phyloP scores from a whole-genome alignment of 2,888 invertebrate genomes.

The Smittia sp. region DNA sequence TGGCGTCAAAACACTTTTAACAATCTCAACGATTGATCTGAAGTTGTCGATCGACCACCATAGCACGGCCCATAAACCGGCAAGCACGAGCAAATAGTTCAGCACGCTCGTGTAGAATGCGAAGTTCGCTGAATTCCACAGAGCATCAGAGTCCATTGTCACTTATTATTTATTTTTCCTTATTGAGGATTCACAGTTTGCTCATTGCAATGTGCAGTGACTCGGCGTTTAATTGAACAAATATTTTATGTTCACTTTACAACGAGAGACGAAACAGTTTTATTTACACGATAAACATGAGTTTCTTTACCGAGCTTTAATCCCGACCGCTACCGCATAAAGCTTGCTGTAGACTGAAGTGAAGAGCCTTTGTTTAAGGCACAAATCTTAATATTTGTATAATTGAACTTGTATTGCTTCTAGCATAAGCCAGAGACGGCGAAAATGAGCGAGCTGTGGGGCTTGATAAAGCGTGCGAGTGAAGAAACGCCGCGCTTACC shows the following conservation, averaged over 20 bases:
- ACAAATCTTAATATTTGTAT: not conserved
- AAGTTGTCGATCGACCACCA: constrained; percentile 60
- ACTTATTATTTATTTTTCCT: not conserved
- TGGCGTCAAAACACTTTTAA: constrained; percentile 63
- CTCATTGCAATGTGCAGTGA: not conserved
- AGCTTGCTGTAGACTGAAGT: not conserved
- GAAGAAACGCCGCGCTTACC: not conserved
- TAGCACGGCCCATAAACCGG: constrained; percentile 57
- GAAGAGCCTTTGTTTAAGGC: not conserved
- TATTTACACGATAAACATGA: too few species aligned
- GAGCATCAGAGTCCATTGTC: not conserved
- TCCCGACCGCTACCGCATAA: not conserved
- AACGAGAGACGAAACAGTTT: too few species aligned
- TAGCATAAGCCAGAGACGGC: not conserved
- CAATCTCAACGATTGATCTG: constrained; percentile 60
- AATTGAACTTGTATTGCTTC: not conserved
- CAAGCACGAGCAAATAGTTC: constrained; percentile 50
- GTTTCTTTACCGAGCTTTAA: too few species aligned
- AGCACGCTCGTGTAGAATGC: not conserved
- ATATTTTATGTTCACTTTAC: too few species aligned
- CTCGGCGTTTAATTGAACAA: too few species aligned
- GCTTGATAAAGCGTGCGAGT: not conserved
- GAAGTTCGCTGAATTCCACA: not conserved
- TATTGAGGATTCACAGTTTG: not conserved
- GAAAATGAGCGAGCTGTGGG: not conserved